Evolutionary conservation across 1,140 invertebrate species (phyloP), one percentile per base, ranked within the genome.

Genomic region (Formica selysi): DNA sequence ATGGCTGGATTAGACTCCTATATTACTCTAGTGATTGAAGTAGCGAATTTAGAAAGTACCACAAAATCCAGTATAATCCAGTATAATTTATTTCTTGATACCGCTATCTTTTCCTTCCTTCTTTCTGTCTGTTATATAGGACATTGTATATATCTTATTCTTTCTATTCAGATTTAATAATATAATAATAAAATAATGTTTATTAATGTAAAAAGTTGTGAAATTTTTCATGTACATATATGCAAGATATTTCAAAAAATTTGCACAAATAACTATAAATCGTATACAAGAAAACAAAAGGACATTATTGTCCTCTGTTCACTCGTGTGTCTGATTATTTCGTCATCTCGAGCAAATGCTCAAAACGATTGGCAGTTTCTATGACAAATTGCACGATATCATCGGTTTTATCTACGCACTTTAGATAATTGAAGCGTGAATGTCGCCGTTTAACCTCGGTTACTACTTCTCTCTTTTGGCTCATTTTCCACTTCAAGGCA

Each of bases 381-480:
- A 81, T 59, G 67, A 85, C 87, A 85, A 90, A 90, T 90, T 87
- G 71, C 86, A 73, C 70, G 65, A 87, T 89, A 90, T 89, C 71
- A 79, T 85, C 83, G 78, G 87, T 80, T 92, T 92, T 91, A 83
- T 91, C 65, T 78, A 78, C 93, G 93, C 92, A 94, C 91, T 94
- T 93, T 87, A 91, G 89, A 93, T 94, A 95, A 95, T 95, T 94
- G 94, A 94, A 94, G 91, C 91, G 90, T 92, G 91, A 90, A 92
- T 91, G 86, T 87, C 84, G 89, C 76, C 89, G 88, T 87, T 93
- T 92, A 90, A 87, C n/a, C 80, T 54, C 36, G 26, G n/a, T 51
- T 48, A 76, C 22, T 57, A 19, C 26, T 48, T 51, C 44, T 44
- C 16, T 51, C 48, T 51, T 51, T 51, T 22, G 13, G 26, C 29